Evolutionary conservation across 2,888 invertebrate species (phyloP).

Genomic region (Allacma fusca): DNA sequence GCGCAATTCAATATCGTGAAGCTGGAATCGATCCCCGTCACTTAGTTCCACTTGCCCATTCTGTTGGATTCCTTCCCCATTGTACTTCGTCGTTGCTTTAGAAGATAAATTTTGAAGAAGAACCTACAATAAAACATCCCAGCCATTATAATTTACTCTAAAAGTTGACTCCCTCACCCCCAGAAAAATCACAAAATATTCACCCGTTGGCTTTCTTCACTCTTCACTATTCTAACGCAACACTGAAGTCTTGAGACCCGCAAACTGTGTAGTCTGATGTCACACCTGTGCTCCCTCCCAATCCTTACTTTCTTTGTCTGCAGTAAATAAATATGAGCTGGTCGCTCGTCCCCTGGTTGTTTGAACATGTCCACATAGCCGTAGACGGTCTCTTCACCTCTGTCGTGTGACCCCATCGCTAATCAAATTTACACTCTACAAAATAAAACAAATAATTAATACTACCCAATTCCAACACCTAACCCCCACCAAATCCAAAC

Average conservation of each 20-base stretch:
- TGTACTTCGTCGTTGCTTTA: constrained; percentile 23
- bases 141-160: background rate
- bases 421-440: no score
- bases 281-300: constrained; percentile 38
- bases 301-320: background rate
- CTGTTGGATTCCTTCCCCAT: background rate
- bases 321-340: background rate
- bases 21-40: constrained; percentile 22
- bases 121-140: constrained; percentile 29
- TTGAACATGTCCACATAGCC: constrained; percentile 29
- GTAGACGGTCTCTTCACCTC: background rate
- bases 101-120: constrained; percentile 25
- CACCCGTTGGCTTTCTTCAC: background rate
- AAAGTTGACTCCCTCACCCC: background rate
- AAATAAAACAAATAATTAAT: no score
- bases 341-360: background rate
- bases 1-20: constrained; percentile 28
- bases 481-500: no score
- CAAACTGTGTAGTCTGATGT: constrained; percentile 31
- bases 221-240: background rate
- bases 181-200: background rate
- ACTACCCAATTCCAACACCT: no score
- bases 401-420: no score
- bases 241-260: constrained; percentile 36
- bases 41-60: constrained; percentile 1